Base-by-base conservation (phyloP, 2,113 vertebrate species). In the Trinectes maculatus region DNA sequence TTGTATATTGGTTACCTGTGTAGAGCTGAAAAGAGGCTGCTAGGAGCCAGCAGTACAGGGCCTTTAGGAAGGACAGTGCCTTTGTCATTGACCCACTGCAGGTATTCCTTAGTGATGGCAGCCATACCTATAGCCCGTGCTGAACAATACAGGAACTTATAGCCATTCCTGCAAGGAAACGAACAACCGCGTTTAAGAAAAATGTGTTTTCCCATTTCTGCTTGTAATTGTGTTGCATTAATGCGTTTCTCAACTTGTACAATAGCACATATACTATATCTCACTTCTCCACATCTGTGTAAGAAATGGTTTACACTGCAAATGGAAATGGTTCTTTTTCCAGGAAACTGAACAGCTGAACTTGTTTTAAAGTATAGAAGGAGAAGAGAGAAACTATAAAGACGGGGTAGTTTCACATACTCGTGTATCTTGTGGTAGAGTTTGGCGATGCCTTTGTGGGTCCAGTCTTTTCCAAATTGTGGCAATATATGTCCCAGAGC, bases 141-240 rank as follows among this genome's bases (percentile, higher is more conserved):
- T 0, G 98, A 99, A 74, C 98, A 99, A 79, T 98, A 99, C 66
- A 99, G 91, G 89, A 99, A 98, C 86, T 95, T 99, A 83, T 97
- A 99, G 42, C 96, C 96, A 0, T 98, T 99, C 87, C 98, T 99
- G 66, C 15, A 73, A 36, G 37, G 48, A 62, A 6, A 64, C 2
- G 1, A 6, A 42, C 13, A 28, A 58, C 6, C 8, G 19, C 3
- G 5, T 46, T 9, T 58, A n/a, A 40, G 7, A 16, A 31, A 37
- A 66, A 24, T 13, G 8, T 18, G 10, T 56, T 56, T 51, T 42
- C 54, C n/a, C 15, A 26, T 28, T 53, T 46, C 12, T 44, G 19
- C 40, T 28, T 55, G 39, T 18, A 26, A 9, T 6, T 29, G 49
- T 25, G 31, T 13, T 26, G 47, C 36, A 28, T 11, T 4, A n/a